phyloP scores from a whole-genome alignment of 2,888 invertebrate genomes.

The Rhagium mordax region DNA sequence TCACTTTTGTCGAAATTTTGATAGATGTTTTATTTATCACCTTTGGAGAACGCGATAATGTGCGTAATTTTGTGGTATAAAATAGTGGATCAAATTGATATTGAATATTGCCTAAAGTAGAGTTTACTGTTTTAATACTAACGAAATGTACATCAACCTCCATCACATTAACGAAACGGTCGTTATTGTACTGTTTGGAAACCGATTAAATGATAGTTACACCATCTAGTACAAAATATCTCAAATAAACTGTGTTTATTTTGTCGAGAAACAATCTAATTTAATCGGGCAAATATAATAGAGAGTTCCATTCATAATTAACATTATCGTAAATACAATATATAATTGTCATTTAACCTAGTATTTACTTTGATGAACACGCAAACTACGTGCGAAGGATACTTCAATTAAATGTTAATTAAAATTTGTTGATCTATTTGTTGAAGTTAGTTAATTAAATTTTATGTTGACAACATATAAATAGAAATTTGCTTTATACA shows the following conservation, averaged over 20 bases:
- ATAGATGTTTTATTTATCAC: too few species aligned
- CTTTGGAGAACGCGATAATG: too few species aligned
- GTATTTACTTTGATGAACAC: slow-evolving; percentile 50
- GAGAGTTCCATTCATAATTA: slow-evolving; percentile 45
- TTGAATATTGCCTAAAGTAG: neutral
- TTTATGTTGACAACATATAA: slow-evolving; percentile 53
- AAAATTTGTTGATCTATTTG: slow-evolving; percentile 53
- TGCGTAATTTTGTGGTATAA: too few species aligned
- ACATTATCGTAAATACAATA: slow-evolving; percentile 50
- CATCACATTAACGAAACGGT: slow-evolving; percentile 3
- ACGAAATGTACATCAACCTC: neutral
- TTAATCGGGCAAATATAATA: slow-evolving; percentile 47
- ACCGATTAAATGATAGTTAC: slow-evolving; percentile 27
- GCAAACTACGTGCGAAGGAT: slow-evolving; percentile 51
- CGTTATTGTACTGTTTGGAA: slow-evolving; percentile 4
- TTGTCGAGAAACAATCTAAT: slow-evolving; percentile 39
- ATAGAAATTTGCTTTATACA: slow-evolving; percentile 27
- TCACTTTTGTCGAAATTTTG: too few species aligned
- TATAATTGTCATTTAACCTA: slow-evolving; percentile 53
- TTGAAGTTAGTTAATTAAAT: slow-evolving; percentile 54
- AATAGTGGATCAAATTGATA: too few species aligned
- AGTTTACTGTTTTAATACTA: neutral
- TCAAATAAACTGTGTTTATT: slow-evolving; percentile 34
- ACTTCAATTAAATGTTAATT: slow-evolving; percentile 54
- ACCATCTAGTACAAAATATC: slow-evolving; percentile 31